Evolutionary conservation across 2,797 vertebrate species (phyloP).

Genomic region (Pipistrellus pipistrellus): DNA sequence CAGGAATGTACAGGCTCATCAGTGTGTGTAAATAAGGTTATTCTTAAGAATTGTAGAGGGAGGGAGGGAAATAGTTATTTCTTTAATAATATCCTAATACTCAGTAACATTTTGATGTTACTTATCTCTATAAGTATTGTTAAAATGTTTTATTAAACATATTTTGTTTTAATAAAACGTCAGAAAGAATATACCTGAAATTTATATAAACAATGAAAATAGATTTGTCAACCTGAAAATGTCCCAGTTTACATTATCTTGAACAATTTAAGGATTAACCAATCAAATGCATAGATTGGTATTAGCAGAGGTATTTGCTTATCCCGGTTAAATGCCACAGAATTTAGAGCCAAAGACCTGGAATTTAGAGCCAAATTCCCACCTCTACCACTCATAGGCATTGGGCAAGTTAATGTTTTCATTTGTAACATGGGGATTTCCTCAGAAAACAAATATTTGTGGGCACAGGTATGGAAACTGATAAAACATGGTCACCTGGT

Average conservation of each 20-base stretch:
- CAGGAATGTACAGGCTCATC: background rate
- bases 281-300: background rate
- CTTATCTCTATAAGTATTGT: background rate
- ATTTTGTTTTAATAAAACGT: conserved; percentile 5
- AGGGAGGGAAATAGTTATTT: background rate
- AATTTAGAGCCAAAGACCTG: background rate
- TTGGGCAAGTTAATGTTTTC: background rate
- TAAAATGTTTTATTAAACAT: background rate
- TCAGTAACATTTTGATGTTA: background rate
- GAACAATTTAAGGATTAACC: background rate
- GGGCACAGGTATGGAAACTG: background rate
- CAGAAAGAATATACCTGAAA: background rate
- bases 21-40: background rate
- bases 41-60: background rate
- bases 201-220: conserved; percentile 41
- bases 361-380: background rate
- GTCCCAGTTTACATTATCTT: background rate
- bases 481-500: background rate
- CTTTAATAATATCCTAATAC: background rate
- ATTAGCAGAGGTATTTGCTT: conserved; percentile 15
- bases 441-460: conserved; percentile 24
- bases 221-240: background rate
- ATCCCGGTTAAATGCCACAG: background rate
- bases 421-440: background rate
- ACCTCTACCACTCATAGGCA: background rate